phyloP scores from a whole-genome alignment of 2,797 vertebrate species.

The Siniperca obscura region DNA sequence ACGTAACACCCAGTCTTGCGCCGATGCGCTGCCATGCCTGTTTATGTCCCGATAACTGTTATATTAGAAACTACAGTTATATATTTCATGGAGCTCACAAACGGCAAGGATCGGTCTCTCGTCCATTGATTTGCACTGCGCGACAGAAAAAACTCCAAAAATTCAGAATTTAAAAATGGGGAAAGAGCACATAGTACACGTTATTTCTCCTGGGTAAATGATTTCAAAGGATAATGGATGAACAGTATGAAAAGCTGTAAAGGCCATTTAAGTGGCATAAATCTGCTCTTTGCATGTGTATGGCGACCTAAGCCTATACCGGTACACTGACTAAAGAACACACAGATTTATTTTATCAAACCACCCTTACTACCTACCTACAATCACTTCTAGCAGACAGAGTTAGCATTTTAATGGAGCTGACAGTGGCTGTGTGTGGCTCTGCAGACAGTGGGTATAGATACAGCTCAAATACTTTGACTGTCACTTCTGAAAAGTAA shows the following conservation, averaged over 20 bases:
- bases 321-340: neutral
- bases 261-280: neutral
- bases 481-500: conserved; percentile 10
- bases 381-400: neutral
- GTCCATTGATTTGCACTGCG: no score
- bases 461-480: conserved; percentile 4
- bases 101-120: no score
- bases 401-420: neutral
- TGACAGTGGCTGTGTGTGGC: neutral
- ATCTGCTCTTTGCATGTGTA: neutral
- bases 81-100: no score
- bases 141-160: neutral
- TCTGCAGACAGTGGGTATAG: conserved; percentile 4
- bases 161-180: neutral
- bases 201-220: neutral
- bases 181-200: neutral
- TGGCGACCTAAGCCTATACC: neutral
- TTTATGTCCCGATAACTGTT: no score
- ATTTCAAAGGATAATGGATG: neutral
- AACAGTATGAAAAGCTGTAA: neutral
- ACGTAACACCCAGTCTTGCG: no score
- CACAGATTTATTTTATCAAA: neutral
- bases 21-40: no score
- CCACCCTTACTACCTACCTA: neutral
- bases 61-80: no score